phyloP scores from a whole-genome alignment of 1,140 invertebrate genomes.

The Ectropis grisescens region DNA sequence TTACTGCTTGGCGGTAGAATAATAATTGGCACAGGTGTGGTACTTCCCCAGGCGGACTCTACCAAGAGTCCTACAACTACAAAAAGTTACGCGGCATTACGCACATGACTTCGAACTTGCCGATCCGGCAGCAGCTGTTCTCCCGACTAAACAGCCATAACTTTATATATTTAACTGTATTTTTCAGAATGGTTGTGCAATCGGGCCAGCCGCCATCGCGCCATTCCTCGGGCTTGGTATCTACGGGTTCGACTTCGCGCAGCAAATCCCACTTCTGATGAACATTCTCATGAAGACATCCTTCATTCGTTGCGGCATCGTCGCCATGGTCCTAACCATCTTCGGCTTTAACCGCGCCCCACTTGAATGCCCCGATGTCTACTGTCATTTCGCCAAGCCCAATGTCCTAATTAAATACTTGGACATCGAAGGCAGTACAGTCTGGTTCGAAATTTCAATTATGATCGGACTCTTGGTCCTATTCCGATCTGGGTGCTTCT shows the following conservation, averaged over 20 bases:
- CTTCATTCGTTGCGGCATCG: constrained; percentile 74
- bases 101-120: too few species aligned
- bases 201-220: constrained; percentile 73
- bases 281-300: constrained; percentile 73
- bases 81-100: too few species aligned
- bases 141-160: too few species aligned
- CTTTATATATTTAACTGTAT: background rate
- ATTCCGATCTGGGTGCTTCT: constrained; percentile 68
- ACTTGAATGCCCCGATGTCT: constrained; percentile 72
- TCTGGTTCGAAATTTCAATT: constrained; percentile 68
- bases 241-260: constrained; percentile 77
- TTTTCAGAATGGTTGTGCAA: constrained; percentile 74
- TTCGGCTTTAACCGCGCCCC: constrained; percentile 72
- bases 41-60: too few species aligned
- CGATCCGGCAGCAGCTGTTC: too few species aligned
- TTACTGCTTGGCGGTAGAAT: too few species aligned
- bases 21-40: too few species aligned
- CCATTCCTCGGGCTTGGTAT: constrained; percentile 75
- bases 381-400: constrained; percentile 74
- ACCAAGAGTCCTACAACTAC: too few species aligned
- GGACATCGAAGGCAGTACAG: constrained; percentile 67
- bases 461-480: constrained; percentile 67
- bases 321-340: constrained; percentile 71
- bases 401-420: constrained; percentile 71
- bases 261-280: constrained; percentile 71